These are phyloP conservation scores for Neocloeon triangulifer DNA, from an alignment of 1,140 invertebrate species.

Conservation along the genomic window DNA sequence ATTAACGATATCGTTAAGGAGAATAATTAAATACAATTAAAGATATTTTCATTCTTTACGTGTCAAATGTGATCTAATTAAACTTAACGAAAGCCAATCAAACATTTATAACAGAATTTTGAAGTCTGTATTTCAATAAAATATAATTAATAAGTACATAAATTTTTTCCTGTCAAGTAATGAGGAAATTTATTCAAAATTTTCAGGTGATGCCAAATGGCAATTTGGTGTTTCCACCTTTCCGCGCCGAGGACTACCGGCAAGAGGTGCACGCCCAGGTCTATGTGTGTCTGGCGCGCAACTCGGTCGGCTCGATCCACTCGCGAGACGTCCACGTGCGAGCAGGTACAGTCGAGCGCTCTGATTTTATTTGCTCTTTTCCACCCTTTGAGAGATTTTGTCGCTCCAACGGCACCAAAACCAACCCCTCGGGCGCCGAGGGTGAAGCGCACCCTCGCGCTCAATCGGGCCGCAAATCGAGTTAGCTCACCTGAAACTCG, in stretches of 20 bases:
- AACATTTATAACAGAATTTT: not conserved
- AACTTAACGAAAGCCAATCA: not conserved
- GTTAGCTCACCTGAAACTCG: no score
- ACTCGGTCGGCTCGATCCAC: conserved; percentile 69
- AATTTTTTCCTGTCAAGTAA: no score
- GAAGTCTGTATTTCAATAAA: no score
- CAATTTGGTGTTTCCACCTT: conserved; percentile 81
- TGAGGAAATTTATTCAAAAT: not conserved
- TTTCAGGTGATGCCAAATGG: conserved; percentile 64
- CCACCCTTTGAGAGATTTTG: not conserved
- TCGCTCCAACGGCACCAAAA: not conserved
- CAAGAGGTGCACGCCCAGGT: conserved; percentile 85
- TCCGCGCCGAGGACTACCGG: conserved; percentile 75
- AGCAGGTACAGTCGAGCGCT: conserved; percentile 60
- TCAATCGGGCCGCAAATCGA: no score
- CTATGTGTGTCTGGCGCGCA: conserved; percentile 76
- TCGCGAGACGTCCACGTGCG: conserved; percentile 80
- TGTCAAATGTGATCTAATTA: not conserved
- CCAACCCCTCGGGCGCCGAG: not conserved
- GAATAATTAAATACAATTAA: no score
- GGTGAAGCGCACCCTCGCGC: conserved; percentile 1
- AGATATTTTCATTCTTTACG: no score
- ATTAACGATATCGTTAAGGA: no score
- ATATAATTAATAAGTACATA: no score
- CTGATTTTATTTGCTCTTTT: not conserved